A percentile compares a stretch with the other conserved stretches of the same genome.
Evolutionary conservation across 2,797 vertebrate genomes (phyloP).

Genomic region (Helicolenus hilgendorfi): DNA sequence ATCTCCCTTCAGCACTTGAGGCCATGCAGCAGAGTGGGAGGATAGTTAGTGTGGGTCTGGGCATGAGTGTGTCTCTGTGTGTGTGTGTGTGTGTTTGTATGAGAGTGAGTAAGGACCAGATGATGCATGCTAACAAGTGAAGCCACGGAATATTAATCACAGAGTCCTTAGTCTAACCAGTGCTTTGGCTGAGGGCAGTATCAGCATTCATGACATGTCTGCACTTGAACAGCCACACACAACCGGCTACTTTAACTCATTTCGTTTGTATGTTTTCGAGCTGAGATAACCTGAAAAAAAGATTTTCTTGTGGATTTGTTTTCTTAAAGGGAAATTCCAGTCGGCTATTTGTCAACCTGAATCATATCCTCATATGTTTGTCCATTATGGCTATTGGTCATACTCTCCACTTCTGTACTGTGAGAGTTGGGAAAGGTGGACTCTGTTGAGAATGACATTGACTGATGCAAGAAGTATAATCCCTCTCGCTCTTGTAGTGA

Average conservation of each 20-base stretch:
- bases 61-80: not conserved
- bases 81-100: constrained; percentile 49
- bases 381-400: constrained; percentile 6
- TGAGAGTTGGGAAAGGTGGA: not conserved
- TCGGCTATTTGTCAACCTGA: not conserved
- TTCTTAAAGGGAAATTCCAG: not conserved
- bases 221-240: constrained; percentile 51
- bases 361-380: not conserved
- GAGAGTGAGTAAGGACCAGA: constrained; percentile 71
- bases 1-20: constrained; percentile 79
- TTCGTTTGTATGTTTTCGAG: constrained; percentile 14
- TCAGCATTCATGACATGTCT: constrained; percentile 76
- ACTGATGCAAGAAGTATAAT: not conserved
- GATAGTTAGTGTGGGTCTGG: constrained; percentile 27
- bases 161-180: constrained; percentile 55
- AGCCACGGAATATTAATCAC: constrained; percentile 89
- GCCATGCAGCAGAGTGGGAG: constrained; percentile 66
- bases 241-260: constrained; percentile 31
- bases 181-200: constrained; percentile 53
- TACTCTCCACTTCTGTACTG: not conserved
- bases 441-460: not conserved
- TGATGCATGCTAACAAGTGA: constrained; percentile 87
- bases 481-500: not conserved
- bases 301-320: not conserved
- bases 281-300: not conserved